Conservation (phyloP, 1,140 invertebrate genomes). For the Mesaphorura yosii region DNA sequence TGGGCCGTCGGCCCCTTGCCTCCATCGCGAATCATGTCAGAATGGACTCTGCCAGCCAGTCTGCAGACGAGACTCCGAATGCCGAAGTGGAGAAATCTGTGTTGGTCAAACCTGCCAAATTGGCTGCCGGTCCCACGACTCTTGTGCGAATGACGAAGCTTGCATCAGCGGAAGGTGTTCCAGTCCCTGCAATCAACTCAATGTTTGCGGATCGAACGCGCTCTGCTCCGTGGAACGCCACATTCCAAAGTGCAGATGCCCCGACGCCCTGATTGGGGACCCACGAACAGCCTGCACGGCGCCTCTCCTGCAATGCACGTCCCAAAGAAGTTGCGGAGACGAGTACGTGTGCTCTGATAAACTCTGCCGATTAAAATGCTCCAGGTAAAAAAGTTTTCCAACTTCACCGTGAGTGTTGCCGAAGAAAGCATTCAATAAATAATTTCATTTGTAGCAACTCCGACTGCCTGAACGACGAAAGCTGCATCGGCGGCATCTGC, state of each 20-base stretch:
- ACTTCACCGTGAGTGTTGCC: conserved; percentile 2
- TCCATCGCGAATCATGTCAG: conserved; percentile 61
- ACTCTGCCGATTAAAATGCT: conserved; percentile 60
- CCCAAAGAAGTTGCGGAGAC: conserved; percentile 50
- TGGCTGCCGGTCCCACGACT: conserved; percentile 32
- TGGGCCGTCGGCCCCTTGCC: conserved; percentile 52
- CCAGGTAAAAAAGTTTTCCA: conserved; percentile 41
- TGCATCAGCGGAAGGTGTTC: conserved; percentile 63
- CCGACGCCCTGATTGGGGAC: conserved; percentile 57
- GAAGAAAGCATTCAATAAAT: not conserved
- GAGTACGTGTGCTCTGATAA: conserved; percentile 59
- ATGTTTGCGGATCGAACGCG: conserved; percentile 46
- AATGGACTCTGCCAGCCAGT: conserved; percentile 53
- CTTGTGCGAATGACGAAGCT: conserved; percentile 54
- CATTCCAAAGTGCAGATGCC: conserved; percentile 59
- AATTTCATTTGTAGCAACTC: conserved; percentile 50
- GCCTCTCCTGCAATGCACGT: conserved; percentile 48
- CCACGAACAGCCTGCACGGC: conserved; percentile 58
- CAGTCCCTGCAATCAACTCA: conserved; percentile 21
- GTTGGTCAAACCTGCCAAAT: conserved; percentile 45
- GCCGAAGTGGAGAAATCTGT: conserved; percentile 70
- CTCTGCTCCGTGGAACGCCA: conserved; percentile 56
- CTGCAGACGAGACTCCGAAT: conserved; percentile 64
- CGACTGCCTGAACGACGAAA: conserved; percentile 69
- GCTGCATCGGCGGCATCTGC: conserved; percentile 66